Conservation (phyloP, 1,140 invertebrate genomes). For the Ips nitidus region DNA sequence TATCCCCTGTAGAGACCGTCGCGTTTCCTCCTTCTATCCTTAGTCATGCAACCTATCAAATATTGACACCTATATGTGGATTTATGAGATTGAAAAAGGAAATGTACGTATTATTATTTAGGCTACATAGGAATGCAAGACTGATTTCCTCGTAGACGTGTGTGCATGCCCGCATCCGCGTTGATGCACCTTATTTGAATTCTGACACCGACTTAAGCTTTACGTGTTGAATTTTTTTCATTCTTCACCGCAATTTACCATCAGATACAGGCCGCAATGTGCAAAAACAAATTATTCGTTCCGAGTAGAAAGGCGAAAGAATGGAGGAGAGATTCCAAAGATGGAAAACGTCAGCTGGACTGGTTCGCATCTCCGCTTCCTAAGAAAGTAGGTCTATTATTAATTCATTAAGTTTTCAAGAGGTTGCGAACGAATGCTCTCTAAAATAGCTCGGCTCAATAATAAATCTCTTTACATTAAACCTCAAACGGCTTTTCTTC, state of each 20-base stretch:
- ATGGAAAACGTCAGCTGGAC: constrained; percentile 23
- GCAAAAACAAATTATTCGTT: not conserved
- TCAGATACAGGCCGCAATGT: too few relatives aligned
- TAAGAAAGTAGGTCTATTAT: constrained; percentile 36
- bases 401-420: constrained; percentile 37
- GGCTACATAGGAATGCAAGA: not conserved
- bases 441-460: constrained; percentile 36
- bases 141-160: not conserved
- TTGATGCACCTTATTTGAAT: too few relatives aligned
- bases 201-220: too few relatives aligned
- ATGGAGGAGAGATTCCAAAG: too few relatives aligned
- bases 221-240: too few relatives aligned
- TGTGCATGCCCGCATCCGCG: not conserved
- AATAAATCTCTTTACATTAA: constrained; percentile 32
- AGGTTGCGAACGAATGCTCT: constrained; percentile 24
- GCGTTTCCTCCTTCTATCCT: constrained; percentile 32
- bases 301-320: not conserved
- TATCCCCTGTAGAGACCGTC: constrained; percentile 33
- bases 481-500: constrained; percentile 29
- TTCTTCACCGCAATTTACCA: too few relatives aligned
- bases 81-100: constrained; percentile 33
- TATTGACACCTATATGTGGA: constrained; percentile 37
- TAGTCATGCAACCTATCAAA: constrained; percentile 37
- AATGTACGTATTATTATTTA: constrained; percentile 33
- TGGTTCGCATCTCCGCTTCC: constrained; percentile 24